A percentile compares a stretch with the other conserved stretches of the same genome.
Evolutionary conservation across 2,888 invertebrate species (phyloP).

Genomic region (Elysia crispata): DNA sequence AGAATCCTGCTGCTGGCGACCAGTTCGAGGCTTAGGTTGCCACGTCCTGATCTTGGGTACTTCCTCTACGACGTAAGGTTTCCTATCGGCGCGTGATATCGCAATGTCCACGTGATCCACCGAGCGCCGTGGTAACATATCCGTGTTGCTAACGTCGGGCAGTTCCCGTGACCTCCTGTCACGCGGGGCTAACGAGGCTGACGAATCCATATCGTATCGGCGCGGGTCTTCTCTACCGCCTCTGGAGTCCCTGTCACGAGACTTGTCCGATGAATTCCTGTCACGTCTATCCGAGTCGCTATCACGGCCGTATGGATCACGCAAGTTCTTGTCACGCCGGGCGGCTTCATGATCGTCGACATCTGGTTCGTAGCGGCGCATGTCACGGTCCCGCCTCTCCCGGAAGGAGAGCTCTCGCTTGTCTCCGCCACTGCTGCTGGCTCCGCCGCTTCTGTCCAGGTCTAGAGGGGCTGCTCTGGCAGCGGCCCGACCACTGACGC

Average conservation of each 20-base stretch:
- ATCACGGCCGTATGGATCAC: not conserved
- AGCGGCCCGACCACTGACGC: not conserved
- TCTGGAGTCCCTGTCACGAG: no score
- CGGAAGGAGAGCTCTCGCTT: not conserved
- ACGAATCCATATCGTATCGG: conserved; percentile 17
- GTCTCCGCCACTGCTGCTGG: not conserved
- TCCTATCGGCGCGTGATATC: not conserved
- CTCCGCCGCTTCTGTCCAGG: not conserved
- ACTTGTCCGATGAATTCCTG: not conserved
- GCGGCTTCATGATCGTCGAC: not conserved
- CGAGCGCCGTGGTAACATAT: conserved; percentile 4
- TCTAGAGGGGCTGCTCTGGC: not conserved
- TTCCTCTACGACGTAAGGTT: not conserved
- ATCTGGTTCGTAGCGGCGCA: not conserved
- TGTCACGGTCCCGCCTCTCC: not conserved
- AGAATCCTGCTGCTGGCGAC: not conserved
- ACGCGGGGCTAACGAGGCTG: not conserved
- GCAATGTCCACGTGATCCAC: not conserved
- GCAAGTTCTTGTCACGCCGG: not conserved
- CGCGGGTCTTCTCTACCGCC: not conserved
- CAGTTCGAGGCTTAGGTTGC: conserved; percentile 20
- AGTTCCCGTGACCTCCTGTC: conserved; percentile 11
- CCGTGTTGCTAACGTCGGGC: conserved; percentile 1
- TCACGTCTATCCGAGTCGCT: conserved; percentile 25
- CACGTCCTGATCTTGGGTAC: conserved; percentile 10